Evolutionary conservation across 2,888 invertebrate genomes (phyloP).

Genomic region (Lutraria lutraria): DNA sequence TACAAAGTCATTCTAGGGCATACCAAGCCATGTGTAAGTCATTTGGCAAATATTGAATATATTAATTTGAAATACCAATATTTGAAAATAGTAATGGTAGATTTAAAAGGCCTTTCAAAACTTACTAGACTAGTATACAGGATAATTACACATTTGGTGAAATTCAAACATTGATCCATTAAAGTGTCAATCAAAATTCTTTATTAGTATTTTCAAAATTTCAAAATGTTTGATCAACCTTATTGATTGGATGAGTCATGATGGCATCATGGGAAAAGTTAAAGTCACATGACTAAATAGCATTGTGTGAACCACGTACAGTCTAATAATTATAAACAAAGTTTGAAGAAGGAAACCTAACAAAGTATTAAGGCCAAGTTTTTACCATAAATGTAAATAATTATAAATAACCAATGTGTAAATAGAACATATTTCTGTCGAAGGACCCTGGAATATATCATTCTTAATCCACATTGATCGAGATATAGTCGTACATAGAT

Average conservation of each 20-base stretch:
- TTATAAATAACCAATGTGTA: not conserved
- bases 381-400: not conserved
- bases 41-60: not conserved
- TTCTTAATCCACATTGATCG: not conserved
- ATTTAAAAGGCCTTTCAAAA: too few species aligned
- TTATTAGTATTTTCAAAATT: conserved; percentile 4
- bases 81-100: not conserved
- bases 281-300: not conserved
- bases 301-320: not conserved
- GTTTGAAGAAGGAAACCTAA: conserved; percentile 4
- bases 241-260: conserved; percentile 1
- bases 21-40: not conserved
- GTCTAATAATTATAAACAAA: not conserved
- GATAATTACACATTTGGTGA: not conserved
- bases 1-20: not conserved
- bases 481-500: not conserved
- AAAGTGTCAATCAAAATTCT: not conserved
- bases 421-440: not conserved
- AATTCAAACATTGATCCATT: not conserved
- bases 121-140: not conserved
- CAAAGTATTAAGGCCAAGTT: conserved; percentile 12
- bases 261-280: not conserved
- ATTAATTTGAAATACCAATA: not conserved
- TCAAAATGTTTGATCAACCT: not conserved
- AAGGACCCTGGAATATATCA: not conserved